phyloP scores from a whole-genome alignment of 2,888 invertebrate species.

The Cryptocheilus praepositus region DNA sequence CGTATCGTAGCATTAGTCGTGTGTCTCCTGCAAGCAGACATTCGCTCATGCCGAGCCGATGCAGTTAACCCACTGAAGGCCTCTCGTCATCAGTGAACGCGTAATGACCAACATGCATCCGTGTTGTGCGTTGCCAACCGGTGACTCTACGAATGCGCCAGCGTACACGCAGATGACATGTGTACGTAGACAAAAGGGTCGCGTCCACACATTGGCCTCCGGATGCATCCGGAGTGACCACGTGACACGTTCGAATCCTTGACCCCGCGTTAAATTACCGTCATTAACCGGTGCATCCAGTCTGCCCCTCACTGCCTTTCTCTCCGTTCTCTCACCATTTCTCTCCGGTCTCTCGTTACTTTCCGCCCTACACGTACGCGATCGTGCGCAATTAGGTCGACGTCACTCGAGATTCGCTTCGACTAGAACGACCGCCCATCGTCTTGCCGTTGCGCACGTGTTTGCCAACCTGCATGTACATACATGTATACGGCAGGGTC shows the following conservation, averaged over 20 bases:
- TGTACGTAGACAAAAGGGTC: too few species aligned
- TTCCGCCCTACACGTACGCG: slow-evolving; percentile 16
- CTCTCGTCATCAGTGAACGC: too few species aligned
- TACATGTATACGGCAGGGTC: neutral
- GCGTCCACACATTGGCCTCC: too few species aligned
- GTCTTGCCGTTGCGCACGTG: slow-evolving; percentile 9
- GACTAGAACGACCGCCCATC: slow-evolving; percentile 9
- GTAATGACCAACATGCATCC: too few species aligned
- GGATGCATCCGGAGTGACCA: neutral
- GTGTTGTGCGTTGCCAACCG: too few species aligned
- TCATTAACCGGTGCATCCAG: slow-evolving; percentile 21
- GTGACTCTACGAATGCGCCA: too few species aligned
- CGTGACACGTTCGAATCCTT: slow-evolving; percentile 25
- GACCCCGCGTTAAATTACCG: slow-evolving; percentile 28
- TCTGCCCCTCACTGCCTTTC: slow-evolving; percentile 3
- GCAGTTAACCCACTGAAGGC: too few species aligned
- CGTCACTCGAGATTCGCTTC: slow-evolving; percentile 34
- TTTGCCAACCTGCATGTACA: neutral
- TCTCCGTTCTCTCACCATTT: neutral
- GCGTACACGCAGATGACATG: too few species aligned
- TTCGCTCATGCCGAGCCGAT: too few species aligned
- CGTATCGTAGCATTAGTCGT: too few species aligned
- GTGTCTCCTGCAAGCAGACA: too few species aligned
- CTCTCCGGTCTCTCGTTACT: slow-evolving; percentile 10
- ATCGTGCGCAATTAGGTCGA: slow-evolving; percentile 31